These are phyloP conservation scores for Spinibarbus caldwelli DNA, from an alignment of 2,797 vertebrate species.

Conservation along the genomic window DNA sequence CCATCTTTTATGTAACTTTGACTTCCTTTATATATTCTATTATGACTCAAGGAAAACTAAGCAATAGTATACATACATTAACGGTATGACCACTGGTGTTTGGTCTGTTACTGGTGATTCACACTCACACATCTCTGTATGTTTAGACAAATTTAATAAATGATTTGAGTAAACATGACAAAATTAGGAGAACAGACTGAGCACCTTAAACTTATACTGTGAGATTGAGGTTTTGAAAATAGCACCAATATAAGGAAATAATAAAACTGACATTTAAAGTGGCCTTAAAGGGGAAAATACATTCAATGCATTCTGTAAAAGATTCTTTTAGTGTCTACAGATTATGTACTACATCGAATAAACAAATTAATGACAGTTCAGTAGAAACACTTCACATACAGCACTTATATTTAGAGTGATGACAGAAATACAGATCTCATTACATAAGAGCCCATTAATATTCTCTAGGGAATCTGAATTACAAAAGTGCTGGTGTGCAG, in stretches of 20 bases:
- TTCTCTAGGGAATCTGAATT: background rate
- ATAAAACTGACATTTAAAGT: background rate
- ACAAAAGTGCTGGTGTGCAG: slow-evolving; percentile 65
- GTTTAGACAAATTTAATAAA: background rate
- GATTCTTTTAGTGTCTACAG: background rate
- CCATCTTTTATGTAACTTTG: background rate
- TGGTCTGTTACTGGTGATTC: background rate
- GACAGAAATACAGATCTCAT: slow-evolving; percentile 11
- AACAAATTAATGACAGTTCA: background rate
- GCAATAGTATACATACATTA: background rate
- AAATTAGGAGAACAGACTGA: background rate
- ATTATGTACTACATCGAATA: background rate
- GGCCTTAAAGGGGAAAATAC: background rate
- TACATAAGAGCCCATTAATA: background rate
- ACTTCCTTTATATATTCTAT: background rate
- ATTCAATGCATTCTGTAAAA: background rate
- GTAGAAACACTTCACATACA: background rate
- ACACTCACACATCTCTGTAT: background rate
- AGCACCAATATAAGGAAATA: slow-evolving; percentile 9
- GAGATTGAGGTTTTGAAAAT: background rate
- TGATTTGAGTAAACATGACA: background rate
- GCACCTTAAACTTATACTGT: background rate
- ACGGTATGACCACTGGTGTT: too few species aligned
- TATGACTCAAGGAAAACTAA: background rate
- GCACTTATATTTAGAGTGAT: slow-evolving; percentile 16